These are phyloP conservation scores for Synergus laeviventris DNA, from an alignment of 2,888 invertebrate genomes.

Conservation along the genomic window DNA sequence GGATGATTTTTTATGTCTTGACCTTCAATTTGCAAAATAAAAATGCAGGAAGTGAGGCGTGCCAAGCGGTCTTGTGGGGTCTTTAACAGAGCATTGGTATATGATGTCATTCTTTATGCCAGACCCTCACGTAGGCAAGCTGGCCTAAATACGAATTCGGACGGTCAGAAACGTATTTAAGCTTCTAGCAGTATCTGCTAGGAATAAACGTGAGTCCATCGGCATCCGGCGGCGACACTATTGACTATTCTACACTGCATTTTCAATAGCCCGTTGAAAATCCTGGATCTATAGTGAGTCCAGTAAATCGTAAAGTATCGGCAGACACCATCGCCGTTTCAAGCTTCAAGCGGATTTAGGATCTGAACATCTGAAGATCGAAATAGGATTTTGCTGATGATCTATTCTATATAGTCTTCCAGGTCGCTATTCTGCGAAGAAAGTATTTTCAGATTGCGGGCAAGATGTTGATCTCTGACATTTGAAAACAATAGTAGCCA, in stretches of 20 bases:
- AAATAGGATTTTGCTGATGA: constrained; percentile 16
- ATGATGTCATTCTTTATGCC: constrained; percentile 32
- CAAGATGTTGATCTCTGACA: background rate
- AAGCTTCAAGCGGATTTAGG: background rate
- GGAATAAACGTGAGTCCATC: constrained; percentile 37
- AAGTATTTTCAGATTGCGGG: background rate
- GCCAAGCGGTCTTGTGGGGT: constrained; percentile 19
- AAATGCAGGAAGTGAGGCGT: constrained; percentile 15
- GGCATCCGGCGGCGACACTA: constrained; percentile 27
- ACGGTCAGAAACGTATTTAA: constrained; percentile 55
- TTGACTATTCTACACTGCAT: constrained; percentile 1
- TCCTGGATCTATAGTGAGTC: background rate
- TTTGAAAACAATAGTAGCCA: background rate
- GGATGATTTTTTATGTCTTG: background rate
- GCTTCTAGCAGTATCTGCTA: constrained; percentile 22
- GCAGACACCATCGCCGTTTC: background rate
- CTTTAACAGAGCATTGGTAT: constrained; percentile 7
- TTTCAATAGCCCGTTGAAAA: constrained; percentile 18
- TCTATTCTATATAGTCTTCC: constrained; percentile 14
- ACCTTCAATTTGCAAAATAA: background rate
- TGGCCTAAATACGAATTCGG: constrained; percentile 64
- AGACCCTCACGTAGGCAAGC: constrained; percentile 28
- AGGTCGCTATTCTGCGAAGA: background rate
- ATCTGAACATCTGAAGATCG: background rate
- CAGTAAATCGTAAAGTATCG: constrained; percentile 12